Conservation (phyloP, 2,888 invertebrate species). For the Scaptomyza reducta region DNA sequence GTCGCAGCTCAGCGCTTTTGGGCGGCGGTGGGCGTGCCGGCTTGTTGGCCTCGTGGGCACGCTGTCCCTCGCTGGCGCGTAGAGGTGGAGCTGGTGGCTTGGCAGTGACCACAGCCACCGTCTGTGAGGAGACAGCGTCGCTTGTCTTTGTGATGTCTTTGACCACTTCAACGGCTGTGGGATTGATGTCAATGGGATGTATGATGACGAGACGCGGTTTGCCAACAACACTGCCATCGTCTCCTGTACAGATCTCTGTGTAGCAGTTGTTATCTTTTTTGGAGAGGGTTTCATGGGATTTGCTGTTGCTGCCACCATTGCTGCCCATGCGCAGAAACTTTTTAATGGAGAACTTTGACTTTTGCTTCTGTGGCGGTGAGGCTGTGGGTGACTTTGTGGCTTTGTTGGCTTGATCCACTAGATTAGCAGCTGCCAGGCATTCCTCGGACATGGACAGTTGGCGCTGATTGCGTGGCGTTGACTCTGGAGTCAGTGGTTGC, state of each 20-base stretch:
- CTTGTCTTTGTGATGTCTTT: conserved; percentile 86
- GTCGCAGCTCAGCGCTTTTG: conserved; percentile 87
- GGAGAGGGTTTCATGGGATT: conserved; percentile 85
- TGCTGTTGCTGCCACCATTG: conserved; percentile 88
- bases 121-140: conserved; percentile 80
- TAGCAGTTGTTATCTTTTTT: conserved; percentile 84
- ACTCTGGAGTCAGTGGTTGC: conserved; percentile 86
- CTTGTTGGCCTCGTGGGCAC: conserved; percentile 85
- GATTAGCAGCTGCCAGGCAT: conserved; percentile 85
- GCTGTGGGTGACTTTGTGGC: conserved; percentile 39
- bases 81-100: conserved; percentile 93
- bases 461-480: conserved; percentile 87
- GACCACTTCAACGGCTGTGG: conserved; percentile 91
- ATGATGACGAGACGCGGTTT: conserved; percentile 93
- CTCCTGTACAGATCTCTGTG: conserved; percentile 84
- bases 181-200: conserved; percentile 94
- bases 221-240: conserved; percentile 80
- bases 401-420: conserved; percentile 55
- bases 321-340: conserved; percentile 92
- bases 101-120: conserved; percentile 83
- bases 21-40: conserved; percentile 91
- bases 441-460: conserved; percentile 91
- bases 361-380: conserved; percentile 85
- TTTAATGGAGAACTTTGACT: conserved; percentile 92
- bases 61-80: conserved; percentile 83